These are phyloP conservation scores for Galerucella nymphaeae DNA, from an alignment of 2,888 invertebrate genomes.

Conservation along the genomic window DNA sequence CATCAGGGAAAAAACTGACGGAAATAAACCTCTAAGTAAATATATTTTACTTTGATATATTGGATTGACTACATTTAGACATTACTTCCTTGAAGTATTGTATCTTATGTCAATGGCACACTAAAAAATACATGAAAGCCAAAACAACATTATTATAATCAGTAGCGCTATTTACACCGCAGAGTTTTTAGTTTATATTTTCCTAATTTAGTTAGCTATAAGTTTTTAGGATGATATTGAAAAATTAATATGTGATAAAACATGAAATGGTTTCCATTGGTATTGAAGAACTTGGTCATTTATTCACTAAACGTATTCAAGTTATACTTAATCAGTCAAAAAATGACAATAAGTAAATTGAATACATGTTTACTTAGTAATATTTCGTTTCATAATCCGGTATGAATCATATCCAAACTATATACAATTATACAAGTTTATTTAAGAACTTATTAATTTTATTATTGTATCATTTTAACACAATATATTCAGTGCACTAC, in stretches of 20 bases:
- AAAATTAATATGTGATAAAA: background rate
- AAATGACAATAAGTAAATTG: background rate
- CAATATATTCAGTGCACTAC: background rate
- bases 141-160: background rate
- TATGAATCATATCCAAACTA: background rate
- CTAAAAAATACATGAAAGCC: background rate
- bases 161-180: background rate
- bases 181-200: background rate
- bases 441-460: background rate
- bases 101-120: background rate
- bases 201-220: background rate
- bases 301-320: background rate
- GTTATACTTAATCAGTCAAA: background rate
- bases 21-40: no score
- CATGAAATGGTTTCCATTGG: no score
- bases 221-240: background rate
- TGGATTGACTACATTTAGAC: no score
- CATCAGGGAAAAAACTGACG: no score
- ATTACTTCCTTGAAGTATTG: background rate
- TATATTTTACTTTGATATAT: no score
- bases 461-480: background rate
- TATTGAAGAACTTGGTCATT: no score
- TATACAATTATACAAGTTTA: background rate
- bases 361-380: background rate
- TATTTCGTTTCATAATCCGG: background rate